These are phyloP conservation scores for Streptopelia turtur DNA, from an alignment of 2,797 vertebrate species.

Conservation along the genomic window DNA sequence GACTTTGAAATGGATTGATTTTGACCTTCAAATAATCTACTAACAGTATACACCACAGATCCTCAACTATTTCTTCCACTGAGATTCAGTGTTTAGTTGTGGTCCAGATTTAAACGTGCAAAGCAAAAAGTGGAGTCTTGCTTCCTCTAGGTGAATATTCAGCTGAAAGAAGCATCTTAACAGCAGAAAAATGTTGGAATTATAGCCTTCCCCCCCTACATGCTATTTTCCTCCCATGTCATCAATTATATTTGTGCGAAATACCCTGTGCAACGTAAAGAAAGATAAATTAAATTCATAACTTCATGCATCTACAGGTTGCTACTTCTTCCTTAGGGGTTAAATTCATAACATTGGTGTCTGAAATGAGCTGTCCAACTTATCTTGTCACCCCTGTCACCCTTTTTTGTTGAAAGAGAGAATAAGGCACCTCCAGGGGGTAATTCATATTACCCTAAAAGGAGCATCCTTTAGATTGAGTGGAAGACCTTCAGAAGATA, in stretches of 20 bases:
- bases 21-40: not conserved
- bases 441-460: not conserved
- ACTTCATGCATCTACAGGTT: fast-evolving
- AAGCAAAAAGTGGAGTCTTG: not conserved
- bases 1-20: not conserved
- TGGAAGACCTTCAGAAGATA: not conserved
- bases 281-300: not conserved
- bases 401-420: not conserved
- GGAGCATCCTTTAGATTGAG: not conserved
- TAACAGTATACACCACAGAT: fast-evolving
- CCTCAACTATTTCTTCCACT: not conserved
- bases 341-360: not conserved
- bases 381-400: not conserved
- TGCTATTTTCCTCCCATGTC: not conserved
- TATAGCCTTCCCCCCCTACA: fast-evolving
- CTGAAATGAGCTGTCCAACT: not conserved
- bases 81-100: fast-evolving
- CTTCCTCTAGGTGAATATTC: not conserved
- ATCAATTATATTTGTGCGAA: not conserved
- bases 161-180: not conserved
- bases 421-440: not conserved
- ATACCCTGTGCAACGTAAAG: not conserved
- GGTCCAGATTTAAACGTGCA: not conserved
- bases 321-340: not conserved
- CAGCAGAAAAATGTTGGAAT: not conserved